Conservation (phyloP, 2,888 invertebrate genomes). For the Osmoderma eremita region DNA sequence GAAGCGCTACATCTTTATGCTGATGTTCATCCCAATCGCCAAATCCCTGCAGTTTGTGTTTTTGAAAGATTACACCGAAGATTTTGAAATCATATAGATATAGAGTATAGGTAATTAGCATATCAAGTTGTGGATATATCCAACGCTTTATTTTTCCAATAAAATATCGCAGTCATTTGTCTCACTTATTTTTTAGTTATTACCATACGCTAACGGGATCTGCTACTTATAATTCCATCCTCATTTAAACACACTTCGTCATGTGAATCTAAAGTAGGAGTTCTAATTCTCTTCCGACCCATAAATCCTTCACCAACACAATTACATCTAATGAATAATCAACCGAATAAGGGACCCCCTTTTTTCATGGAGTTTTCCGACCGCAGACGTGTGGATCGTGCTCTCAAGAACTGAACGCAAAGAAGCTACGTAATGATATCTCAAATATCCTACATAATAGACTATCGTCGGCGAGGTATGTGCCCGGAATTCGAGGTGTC, state of each 20-base stretch:
- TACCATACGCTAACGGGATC: not conserved
- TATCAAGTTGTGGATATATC: too few relatives aligned
- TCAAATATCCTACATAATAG: slow-evolving; percentile 47
- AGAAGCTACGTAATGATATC: slow-evolving; percentile 48
- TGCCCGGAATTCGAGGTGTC: slow-evolving; percentile 49
- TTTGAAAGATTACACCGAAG: too few relatives aligned
- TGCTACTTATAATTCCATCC: slow-evolving; percentile 9
- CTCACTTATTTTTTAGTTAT: too few relatives aligned
- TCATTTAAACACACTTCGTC: not conserved
- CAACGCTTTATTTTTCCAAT: too few relatives aligned
- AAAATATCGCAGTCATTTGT: not conserved
- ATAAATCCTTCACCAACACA: slow-evolving; percentile 26
- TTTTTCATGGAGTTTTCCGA: slow-evolving; percentile 27
- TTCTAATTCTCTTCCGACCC: slow-evolving; percentile 10
- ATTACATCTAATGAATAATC: slow-evolving; percentile 36
- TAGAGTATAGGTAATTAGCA: too few relatives aligned
- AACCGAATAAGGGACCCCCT: slow-evolving; percentile 16
- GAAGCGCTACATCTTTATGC: too few relatives aligned
- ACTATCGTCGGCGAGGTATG: slow-evolving; percentile 45
- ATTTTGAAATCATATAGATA: too few relatives aligned
- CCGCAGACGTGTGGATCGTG: slow-evolving; percentile 22
- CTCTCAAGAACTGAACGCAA: slow-evolving; percentile 26
- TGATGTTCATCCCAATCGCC: too few relatives aligned
- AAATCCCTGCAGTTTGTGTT: too few relatives aligned
- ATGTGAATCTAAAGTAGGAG: slow-evolving; percentile 4